Base-by-base conservation (phyloP, 2,797 vertebrate genomes). In the Cuculus canorus region DNA sequence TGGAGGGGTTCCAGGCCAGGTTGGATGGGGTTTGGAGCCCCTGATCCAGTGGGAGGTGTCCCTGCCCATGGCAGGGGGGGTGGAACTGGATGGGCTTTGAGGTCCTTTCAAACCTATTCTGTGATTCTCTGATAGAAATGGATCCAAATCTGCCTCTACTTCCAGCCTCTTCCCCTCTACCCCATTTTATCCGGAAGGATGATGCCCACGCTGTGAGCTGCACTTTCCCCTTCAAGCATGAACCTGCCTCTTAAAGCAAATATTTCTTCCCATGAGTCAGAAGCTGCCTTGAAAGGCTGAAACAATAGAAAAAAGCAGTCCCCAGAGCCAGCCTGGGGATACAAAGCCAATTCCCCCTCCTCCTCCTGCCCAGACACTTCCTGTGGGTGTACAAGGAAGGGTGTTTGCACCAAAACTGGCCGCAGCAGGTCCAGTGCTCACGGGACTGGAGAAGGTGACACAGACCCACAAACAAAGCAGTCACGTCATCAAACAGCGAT, bases 391-490 rank as follows among this genome's bases (percentile, higher is more conserved):
- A 14, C 17, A 30, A 12, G 17, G 39, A 52, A 13, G 4, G 54
- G 71, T 23, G 43, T 48, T 48, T 53, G 37, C 3, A 0, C 28
- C 6, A 2, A 30, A 52, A 35, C 10, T 0, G 10, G 47, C 57
- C 4, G 2, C 17, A 3, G 57, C 77, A 56, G 59, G n/a, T 61
- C 13, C 0, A 4, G 2, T 0, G 5, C 33, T n/a, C 80, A 30
- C 4, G 2, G 19, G 48, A 39, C 45, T 32, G 48, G 41, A 2
- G 22, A 10, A 23, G 6, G 4, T 21, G 50, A 53, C 15, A 2
- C 17, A 69, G 32, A 18, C 2, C 28, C 65, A 39, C 2, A 43
- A 19, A 11, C 22, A 11, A 3, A n/a, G 17, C 9, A 2, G 0
- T 7, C 83, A 4, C 30, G n/a, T 30, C 43, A 17, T 0, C 25